Evolutionary conservation across 64 coral and sea anemone genomes (phyloP).

Genomic region (Astreopora myriophthalma): DNA sequence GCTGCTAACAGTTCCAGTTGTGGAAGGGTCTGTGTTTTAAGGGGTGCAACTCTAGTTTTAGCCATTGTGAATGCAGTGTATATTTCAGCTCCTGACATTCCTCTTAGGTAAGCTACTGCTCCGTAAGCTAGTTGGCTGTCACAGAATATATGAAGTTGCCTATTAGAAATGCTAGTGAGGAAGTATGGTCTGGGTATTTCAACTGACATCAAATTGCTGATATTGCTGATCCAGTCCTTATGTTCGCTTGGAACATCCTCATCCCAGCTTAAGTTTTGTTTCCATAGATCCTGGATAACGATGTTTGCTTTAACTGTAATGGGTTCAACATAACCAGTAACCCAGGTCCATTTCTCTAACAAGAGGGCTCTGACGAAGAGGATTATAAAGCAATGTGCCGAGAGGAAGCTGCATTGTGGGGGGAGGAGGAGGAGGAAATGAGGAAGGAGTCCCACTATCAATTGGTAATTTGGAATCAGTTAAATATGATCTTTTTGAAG

Average conservation of each 20-base stretch:
- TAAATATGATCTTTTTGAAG: no score
- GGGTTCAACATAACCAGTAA: no score
- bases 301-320: no score
- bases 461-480: no score
- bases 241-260: background rate
- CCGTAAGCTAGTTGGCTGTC: conserved; percentile 45
- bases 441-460: no score
- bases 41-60: conserved; percentile 40
- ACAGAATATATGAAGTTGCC: conserved; percentile 18
- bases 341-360: no score
- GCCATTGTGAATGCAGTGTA: conserved; percentile 9
- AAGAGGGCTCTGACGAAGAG: no score
- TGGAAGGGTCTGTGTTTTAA: conserved; percentile 49
- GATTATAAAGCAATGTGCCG: no score
- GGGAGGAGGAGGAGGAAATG: no score
- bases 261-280: no score
- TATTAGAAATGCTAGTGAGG: background rate
- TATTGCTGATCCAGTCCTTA: background rate
- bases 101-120: conserved; percentile 43
- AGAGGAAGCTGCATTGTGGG: no score
- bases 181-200: background rate
- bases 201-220: background rate
- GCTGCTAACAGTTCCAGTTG: conserved; percentile 60
- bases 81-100: background rate
- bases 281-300: background rate